These are phyloP conservation scores for Drosophila lacicola DNA, from an alignment of 2,888 invertebrate species.

Conservation along the genomic window DNA sequence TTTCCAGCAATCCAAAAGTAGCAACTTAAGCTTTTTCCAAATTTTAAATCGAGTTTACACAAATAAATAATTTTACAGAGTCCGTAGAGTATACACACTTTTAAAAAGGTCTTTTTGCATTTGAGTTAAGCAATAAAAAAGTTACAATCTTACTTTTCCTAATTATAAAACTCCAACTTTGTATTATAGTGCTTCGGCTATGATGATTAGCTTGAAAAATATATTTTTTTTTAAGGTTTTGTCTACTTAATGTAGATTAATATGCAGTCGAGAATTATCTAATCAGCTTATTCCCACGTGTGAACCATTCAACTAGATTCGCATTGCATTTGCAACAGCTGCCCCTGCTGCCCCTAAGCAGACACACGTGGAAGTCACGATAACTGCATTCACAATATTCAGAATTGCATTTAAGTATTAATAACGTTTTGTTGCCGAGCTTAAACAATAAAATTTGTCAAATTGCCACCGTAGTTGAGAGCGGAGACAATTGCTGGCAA, in stretches of 20 bases:
- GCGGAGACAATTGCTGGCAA: slow-evolving; percentile 56
- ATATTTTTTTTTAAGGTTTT: too few species aligned
- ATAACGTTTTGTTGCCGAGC: slow-evolving; percentile 62
- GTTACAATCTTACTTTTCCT: too few species aligned
- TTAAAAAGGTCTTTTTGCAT: too few species aligned
- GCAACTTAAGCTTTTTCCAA: too few species aligned
- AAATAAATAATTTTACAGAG: too few species aligned
- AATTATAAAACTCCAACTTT: too few species aligned
- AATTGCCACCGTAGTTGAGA: slow-evolving; percentile 69
- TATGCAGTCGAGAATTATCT: neutral
- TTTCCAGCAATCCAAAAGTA: too few species aligned
- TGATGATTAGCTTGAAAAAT: too few species aligned
- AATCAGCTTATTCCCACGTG: slow-evolving; percentile 20
- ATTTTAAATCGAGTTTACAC: too few species aligned
- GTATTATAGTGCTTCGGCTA: too few species aligned
- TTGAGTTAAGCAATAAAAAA: too few species aligned
- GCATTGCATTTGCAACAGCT: neutral
- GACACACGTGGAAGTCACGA: slow-evolving; percentile 8
- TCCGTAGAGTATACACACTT: too few species aligned
- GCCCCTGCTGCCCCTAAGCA: neutral
- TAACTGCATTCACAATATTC: slow-evolving; percentile 17
- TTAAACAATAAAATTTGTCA: slow-evolving; percentile 79
- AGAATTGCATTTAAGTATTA: slow-evolving; percentile 63
- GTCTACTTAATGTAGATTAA: neutral
- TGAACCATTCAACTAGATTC: slow-evolving; percentile 17